Conservation (phyloP, 2,888 invertebrate genomes). For the Megaustenia siamemsis region DNA sequence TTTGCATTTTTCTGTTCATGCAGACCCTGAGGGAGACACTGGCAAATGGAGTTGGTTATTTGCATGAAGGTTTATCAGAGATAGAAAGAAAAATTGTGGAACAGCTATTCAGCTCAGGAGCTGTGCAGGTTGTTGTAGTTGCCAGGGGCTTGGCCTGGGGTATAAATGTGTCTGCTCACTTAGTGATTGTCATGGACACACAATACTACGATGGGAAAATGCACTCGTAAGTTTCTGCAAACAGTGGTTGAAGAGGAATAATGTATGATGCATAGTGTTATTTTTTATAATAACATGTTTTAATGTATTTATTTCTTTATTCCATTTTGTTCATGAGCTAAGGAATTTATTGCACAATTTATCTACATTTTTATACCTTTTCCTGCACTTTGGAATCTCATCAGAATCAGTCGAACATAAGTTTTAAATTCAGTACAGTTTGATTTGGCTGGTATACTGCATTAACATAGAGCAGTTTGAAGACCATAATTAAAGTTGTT, state of each 20-base stretch:
- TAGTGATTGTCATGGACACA: slow-evolving; percentile 98
- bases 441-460: too few relatives aligned
- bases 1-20: not conserved
- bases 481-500: too few relatives aligned
- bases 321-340: too few relatives aligned
- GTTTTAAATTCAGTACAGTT: too few relatives aligned
- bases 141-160: slow-evolving; percentile 96
- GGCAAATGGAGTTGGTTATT: slow-evolving; percentile 96
- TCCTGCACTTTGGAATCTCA: too few relatives aligned
- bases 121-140: slow-evolving; percentile 92
- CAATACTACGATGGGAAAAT: slow-evolving; percentile 91
- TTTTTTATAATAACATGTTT: too few relatives aligned
- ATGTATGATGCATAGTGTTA: not conserved
- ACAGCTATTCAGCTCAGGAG: slow-evolving; percentile 94
- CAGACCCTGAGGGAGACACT: slow-evolving; percentile 93
- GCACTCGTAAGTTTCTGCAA: slow-evolving; percentile 70
- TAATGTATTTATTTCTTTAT: too few relatives aligned
- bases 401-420: too few relatives aligned
- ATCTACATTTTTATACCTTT: too few relatives aligned
- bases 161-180: slow-evolving; percentile 90
- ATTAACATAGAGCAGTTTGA: too few relatives aligned
- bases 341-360: too few relatives aligned
- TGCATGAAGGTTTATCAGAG: slow-evolving; percentile 94
- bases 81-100: slow-evolving; percentile 94
- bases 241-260: not conserved